Evolutionary conservation across 2,888 invertebrate genomes (phyloP), one percentile per base, ranked within the genome.

Genomic region (Eutolmus rufibarbis): DNA sequence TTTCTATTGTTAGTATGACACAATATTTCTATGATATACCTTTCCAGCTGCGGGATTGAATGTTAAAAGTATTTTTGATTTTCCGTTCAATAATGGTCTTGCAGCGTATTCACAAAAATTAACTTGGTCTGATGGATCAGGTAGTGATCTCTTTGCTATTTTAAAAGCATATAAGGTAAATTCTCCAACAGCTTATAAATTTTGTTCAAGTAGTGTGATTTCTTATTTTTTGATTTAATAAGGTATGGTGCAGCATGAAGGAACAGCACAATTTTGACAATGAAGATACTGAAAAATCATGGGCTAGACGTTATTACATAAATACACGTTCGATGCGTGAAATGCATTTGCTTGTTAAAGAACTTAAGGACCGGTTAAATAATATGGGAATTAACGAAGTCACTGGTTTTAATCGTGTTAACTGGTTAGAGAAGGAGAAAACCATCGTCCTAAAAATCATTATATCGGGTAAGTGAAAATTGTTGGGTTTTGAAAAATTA

Each of bases 131-230:
- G 95, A 96, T 91, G 95, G 96, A 1, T 96, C 97, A 0, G 94
- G 92, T 2, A 95, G 98, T 90, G 99, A 99, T 92, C 95, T 96
- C 87, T 94, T 98, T 88, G 96, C 97, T 0, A 95, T 96, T 89
- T 93, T 96, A 5, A 96, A 97, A 90, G 96, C 97, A 0, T 98
- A 97, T 91, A 94, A 94, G 93, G 97, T 97, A 90, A 90, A 46
- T 77, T 77, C 76, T 4, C 76, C 23, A 23, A 31, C 51, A n/a
- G 40, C 19, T 16, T 40, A 23, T 8, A 43, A 1, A 12, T 2
- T 14, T 1, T 8, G 12, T 14, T 43, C 16, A 74, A 40, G 79
- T 76, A 31, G 28, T n/a, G 28, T 28, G n/a, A 23, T 31, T 56
- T 85, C 31, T 46, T 79, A 51, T 16, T 74, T 89, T 34, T 90